Evolutionary conservation across 2,113 vertebrate genomes (phyloP).

Genomic region (Martes martes): DNA sequence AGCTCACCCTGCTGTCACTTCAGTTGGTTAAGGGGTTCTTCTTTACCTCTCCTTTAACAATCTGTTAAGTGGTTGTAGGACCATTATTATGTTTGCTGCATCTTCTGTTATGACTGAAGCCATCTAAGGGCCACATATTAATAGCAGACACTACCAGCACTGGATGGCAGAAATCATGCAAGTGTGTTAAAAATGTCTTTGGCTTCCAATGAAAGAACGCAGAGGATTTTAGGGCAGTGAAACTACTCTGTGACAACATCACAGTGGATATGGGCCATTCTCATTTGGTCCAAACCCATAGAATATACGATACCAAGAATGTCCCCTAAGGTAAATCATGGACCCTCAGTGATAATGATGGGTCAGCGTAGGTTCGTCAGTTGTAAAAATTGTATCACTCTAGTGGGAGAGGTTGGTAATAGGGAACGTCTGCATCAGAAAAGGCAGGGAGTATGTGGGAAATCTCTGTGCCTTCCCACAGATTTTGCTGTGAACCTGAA

Average conservation of each 20-base stretch:
- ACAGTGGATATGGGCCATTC: background rate
- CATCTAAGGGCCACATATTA: background rate
- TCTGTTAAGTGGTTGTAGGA: background rate
- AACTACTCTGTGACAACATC: background rate
- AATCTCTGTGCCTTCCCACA: background rate
- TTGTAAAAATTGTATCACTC: background rate
- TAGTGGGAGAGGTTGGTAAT: background rate
- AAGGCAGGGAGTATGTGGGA: background rate
- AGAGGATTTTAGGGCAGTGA: background rate
- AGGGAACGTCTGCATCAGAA: too few species aligned
- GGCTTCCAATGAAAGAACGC: background rate
- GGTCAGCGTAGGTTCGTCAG: background rate
- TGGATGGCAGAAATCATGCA: background rate
- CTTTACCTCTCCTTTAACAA: slow-evolving; percentile 26
- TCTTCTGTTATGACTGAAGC: slow-evolving; percentile 9
- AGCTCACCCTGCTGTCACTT: slow-evolving; percentile 15
- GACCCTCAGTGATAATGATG: background rate
- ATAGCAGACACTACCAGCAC: background rate
- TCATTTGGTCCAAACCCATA: background rate
- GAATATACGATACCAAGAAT: background rate
- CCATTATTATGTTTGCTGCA: background rate
- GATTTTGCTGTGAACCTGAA: background rate
- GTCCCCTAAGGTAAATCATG: background rate
- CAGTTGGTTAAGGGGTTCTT: slow-evolving; percentile 17
- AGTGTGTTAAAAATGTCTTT: background rate